Evolutionary conservation across 2,113 vertebrate genomes (phyloP).

Genomic region (Pluvianellus socialis): DNA sequence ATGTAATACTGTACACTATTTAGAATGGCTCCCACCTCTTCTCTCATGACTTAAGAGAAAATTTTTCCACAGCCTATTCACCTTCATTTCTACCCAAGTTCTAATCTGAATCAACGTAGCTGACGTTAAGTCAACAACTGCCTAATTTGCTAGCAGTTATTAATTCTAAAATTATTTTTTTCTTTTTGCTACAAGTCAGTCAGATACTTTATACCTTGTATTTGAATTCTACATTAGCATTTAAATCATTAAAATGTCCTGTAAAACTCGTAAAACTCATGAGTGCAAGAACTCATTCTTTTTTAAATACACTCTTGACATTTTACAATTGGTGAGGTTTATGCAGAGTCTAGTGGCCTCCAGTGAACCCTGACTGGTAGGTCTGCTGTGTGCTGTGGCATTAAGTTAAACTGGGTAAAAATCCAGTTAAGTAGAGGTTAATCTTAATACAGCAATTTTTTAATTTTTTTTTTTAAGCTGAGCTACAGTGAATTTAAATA

Average conservation of each 20-base stretch:
- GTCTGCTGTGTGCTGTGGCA: neutral
- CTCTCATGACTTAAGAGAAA: neutral
- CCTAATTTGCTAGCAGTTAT: neutral
- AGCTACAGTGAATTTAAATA: neutral
- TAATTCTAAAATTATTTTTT: neutral
- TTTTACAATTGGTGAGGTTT: neutral
- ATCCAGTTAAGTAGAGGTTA: neutral
- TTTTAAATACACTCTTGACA: neutral
- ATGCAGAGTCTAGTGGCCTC: neutral
- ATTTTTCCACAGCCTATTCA: neutral
- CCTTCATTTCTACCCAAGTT: neutral
- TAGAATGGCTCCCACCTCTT: accelerated
- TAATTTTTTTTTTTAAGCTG: neutral
- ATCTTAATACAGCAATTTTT: neutral
- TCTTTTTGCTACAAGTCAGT: neutral
- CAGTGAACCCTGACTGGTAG: neutral
- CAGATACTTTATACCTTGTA: neutral
- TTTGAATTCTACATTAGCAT: neutral
- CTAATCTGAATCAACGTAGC: neutral
- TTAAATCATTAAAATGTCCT: neutral
- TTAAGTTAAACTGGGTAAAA: neutral
- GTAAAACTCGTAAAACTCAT: neutral
- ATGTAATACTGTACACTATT: no score
- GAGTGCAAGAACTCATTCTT: neutral
- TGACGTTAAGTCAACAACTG: neutral